Base-by-base conservation (phyloP, 1,140 invertebrate genomes). In the Drosophila malerkotliana region DNA sequence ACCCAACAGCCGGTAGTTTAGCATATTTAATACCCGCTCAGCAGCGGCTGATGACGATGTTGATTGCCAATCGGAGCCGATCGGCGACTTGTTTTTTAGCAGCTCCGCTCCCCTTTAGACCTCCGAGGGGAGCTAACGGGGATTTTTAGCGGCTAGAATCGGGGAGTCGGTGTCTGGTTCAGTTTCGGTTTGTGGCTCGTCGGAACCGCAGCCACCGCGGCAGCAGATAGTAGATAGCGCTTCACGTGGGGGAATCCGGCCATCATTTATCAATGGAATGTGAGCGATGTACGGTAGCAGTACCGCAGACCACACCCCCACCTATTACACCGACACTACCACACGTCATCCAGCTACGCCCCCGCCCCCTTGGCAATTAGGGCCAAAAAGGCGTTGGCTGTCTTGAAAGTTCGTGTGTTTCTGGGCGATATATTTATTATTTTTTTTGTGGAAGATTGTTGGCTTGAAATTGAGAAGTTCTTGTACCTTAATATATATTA, bases 211-310 rank as follows among this genome's bases (percentile, higher is more conserved):
- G 69, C 41, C 47, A 56, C 72, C 52, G 61, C 53, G 37, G 48
- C 55, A 59, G 54, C 34, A 80, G 45, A 76, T 51, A 52, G 47
- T 58, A 30, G 37, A 41, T 58, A 30, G 37, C 55, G 60, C 5
- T 28, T 32, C 49, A 51, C 52, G 64, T 44, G 48, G 72, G 81
- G 72, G 63, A 81, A 73, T 53, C 57, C 81, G 60, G 26, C 68
- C 61, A 80, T 81, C 71, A 84, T 80, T 84, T 77, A 84, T 84
- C 81, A 84, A 80, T 81, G 82, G 82, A 78, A 84, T 77, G 68
- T 58, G 74, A 54, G 57, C 60, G 57, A 64, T 59, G 60, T 64
- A 63, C 62, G 58, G 64, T 44, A 45, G 39, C 56, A 67, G 32
- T 34, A 49, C 72, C 56, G 48, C 74, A 53, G 47, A 60, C 49